Base-by-base conservation (phyloP, 2,113 vertebrate species). In the Eulemur macaco region DNA sequence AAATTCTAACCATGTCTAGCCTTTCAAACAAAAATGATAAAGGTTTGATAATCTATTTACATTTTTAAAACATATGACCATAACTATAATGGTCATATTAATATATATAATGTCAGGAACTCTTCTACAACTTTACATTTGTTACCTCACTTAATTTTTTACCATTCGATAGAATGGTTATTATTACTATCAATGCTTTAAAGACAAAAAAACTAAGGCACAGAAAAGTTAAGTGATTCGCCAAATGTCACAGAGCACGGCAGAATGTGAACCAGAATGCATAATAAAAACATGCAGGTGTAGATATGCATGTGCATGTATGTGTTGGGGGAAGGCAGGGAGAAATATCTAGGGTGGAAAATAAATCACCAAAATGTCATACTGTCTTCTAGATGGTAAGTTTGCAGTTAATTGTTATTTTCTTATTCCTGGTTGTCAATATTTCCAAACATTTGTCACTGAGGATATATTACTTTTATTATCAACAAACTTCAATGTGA, bases 361-460 rank as follows among this genome's bases (percentile, higher is more conserved):
- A 4, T 2, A 31, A 37, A 60, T n/a, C 20, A 66, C n/a, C 14
- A 60, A 89, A 68, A 42, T 60, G 6, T 25, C 39, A 5, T 80
- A 42, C n/a, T 74, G 5, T 71, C 88, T 71, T 50, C 64, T 77
- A 25, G 27, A 18, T 47, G 14, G 10, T 50, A 91, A 7, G 9
- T 54, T 85, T 63, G 39, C 8, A 73, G 23, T 29, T 90, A 54
- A 45, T 29, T 66, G 7, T 58, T 60, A 69, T 56, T 87, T 95
- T 94, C 37, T 71, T 66, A 71, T 47, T 94, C 18, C 11, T 71
- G 14, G 34, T 78, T 88, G 85, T 87, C 31, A 85, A 1, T 15
- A 89, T 89, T 95, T 88, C 23, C 86, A 96, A 91, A 86, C 10
- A 89, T 63, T 89, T 96, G 87, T 92, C 45, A 78, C 21, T 45